Conservation (phyloP, 2,888 invertebrate genomes). For the Notodonta dromedarius region DNA sequence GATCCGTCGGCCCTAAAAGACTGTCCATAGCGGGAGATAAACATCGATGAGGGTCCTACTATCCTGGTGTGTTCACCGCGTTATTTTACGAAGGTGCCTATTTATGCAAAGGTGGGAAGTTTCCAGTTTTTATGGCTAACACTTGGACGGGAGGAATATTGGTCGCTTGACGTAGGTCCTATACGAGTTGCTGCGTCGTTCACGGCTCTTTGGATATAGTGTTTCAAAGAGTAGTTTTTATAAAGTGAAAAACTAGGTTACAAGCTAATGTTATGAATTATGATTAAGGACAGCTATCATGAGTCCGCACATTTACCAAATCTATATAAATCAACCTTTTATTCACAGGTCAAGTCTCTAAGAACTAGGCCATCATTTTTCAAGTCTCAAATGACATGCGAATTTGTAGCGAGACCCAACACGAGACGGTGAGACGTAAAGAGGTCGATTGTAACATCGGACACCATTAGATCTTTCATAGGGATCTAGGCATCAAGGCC, state of each 20-base stretch:
- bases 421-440: background rate
- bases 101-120: slow-evolving; percentile 41
- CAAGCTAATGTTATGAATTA: background rate
- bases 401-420: background rate
- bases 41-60: slow-evolving; percentile 42
- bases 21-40: slow-evolving; percentile 44
- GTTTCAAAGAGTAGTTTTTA: background rate
- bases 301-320: background rate
- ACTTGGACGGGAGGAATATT: slow-evolving; percentile 35
- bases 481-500: slow-evolving; percentile 6
- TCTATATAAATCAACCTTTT: background rate
- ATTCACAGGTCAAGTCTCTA: background rate
- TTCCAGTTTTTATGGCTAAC: slow-evolving; percentile 35
- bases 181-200: background rate
- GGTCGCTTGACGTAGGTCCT: slow-evolving; percentile 30
- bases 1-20: slow-evolving; percentile 44
- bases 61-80: slow-evolving; percentile 32
- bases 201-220: background rate
- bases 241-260: too few relatives aligned
- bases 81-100: slow-evolving; percentile 36
- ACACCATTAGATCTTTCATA: background rate
- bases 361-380: background rate
- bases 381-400: slow-evolving; percentile 5
- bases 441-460: slow-evolving; percentile 1
- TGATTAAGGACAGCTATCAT: slow-evolving; percentile 1